Conservation (phyloP, 1,140 invertebrate genomes). For the Brachionus asplanchnoidis region DNA sequence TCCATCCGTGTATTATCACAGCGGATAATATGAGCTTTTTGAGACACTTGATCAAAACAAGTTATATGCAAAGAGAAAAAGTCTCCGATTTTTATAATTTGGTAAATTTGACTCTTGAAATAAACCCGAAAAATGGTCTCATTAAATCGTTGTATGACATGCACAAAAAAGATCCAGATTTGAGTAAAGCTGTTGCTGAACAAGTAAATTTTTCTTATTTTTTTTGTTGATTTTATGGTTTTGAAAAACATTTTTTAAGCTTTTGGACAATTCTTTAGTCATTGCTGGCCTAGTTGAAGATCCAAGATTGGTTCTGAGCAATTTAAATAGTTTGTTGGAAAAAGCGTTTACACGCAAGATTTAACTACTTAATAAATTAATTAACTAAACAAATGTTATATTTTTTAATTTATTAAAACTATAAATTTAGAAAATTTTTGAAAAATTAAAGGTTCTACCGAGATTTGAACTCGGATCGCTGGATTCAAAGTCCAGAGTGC, state of each 20-base stretch:
- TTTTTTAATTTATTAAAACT: too few relatives aligned
- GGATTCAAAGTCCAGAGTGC: not conserved
- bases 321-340: conserved; percentile 78
- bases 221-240: conserved; percentile 54
- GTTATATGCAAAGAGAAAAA: conserved; percentile 74
- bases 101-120: conserved; percentile 82
- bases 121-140: conserved; percentile 85
- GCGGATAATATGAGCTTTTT: conserved; percentile 92
- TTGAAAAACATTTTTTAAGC: not conserved
- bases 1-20: conserved; percentile 86
- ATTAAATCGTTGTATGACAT: conserved; percentile 80
- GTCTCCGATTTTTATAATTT: conserved; percentile 63
- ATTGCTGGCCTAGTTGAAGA: conserved; percentile 88
- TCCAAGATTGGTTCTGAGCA: conserved; percentile 72
- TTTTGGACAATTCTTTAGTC: conserved; percentile 90
- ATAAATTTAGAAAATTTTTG: too few relatives aligned
- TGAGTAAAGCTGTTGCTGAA: conserved; percentile 76
- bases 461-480: not conserved
- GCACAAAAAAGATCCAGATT: conserved; percentile 67
- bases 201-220: conserved; percentile 59
- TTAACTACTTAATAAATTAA: not conserved
- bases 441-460: not conserved
- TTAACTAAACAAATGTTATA: not conserved
- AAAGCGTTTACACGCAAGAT: conserved; percentile 57
- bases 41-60: conserved; percentile 83